Evolutionary conservation across 2,797 vertebrate species (phyloP), one percentile per base, ranked within the genome.

Genomic region (Erethizon dorsatum): DNA sequence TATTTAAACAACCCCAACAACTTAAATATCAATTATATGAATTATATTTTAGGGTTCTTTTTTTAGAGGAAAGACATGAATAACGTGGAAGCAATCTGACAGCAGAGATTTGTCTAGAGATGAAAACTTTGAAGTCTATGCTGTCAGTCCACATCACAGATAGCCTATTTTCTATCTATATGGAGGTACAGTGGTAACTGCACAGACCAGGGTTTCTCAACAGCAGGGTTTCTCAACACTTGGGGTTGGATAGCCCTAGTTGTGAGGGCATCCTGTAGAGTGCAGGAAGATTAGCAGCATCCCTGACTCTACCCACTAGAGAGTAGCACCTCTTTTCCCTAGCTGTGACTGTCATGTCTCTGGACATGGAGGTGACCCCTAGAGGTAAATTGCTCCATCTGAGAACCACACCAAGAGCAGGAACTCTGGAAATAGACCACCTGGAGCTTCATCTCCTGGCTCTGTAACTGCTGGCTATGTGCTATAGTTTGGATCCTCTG

Each of bases 21-120:
- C 15, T 92, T 86, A 67, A 92, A 57, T 33, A 71, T 82, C 33
- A 91, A 15, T 79, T 93, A 80, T 79, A 20, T 86, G 45, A 41
- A 79, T 91, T 78, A 56, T 12, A 61, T 71, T 71, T 88, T 80
- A 47, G 45, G 83, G 0, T 85, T 97, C 20, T 33, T 2, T 41
- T 94, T 89, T 83, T 77, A 97, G 54, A 92, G 79, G 22, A 92
- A 65, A 78, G 63, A 94, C 50, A 82, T 33, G 93, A 37, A 88
- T 50, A 80, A 52, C 54, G 80, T 80, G 50, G 59, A 65, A 95
- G 20, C n/a, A 86, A 6, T 67, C 31, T 88, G 67, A 59, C 11
- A 90, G 37, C 3, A 54, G 57, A 91, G 63, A 83, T 90, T 78
- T 67, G 88, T 83, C 86, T 96, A 59, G 79, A 97, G 90, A 69